Evolutionary conservation across 2,113 vertebrate genomes (phyloP).

Genomic region (Lucifuga dentata): DNA sequence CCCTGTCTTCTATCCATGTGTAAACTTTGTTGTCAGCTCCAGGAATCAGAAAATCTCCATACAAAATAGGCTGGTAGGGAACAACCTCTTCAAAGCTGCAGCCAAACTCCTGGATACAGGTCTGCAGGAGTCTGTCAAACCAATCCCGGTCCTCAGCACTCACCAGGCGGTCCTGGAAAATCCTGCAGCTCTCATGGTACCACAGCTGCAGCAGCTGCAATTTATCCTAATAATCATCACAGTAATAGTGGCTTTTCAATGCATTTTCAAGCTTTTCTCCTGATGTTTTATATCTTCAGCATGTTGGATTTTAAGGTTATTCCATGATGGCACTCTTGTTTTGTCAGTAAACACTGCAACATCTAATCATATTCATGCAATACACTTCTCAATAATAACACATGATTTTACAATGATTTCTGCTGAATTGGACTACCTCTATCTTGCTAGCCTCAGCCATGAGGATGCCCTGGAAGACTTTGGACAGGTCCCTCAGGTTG

Average conservation of each 20-base stretch:
- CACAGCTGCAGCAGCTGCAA: conserved; percentile 87
- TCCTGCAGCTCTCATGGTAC: conserved; percentile 92
- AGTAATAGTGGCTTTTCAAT: neutral
- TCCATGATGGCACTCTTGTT: no score
- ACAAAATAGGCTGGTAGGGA: conserved; percentile 87
- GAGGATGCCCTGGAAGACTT: conserved; percentile 95
- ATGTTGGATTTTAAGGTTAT: no score
- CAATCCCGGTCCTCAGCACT: conserved; percentile 86
- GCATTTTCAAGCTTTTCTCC: neutral
- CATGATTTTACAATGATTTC: conserved; percentile 4
- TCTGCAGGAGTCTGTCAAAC: conserved; percentile 87
- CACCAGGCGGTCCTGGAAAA: conserved; percentile 92
- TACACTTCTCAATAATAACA: neutral
- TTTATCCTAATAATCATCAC: conserved; percentile 79
- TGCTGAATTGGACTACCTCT: conserved; percentile 68
- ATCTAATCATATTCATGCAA: neutral
- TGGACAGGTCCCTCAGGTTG: conserved; percentile 93
- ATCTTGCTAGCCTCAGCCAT: conserved; percentile 88
- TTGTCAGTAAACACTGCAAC: neutral
- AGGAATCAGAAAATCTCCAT: conserved; percentile 91
- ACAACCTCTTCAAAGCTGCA: conserved; percentile 85
- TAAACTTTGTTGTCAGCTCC: conserved; percentile 84
- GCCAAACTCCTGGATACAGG: conserved; percentile 81
- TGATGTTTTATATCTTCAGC: no score
- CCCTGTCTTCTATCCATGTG: conserved; percentile 82